Base-by-base conservation (phyloP, 2,888 invertebrate species). In the Esperia sulphurella region DNA sequence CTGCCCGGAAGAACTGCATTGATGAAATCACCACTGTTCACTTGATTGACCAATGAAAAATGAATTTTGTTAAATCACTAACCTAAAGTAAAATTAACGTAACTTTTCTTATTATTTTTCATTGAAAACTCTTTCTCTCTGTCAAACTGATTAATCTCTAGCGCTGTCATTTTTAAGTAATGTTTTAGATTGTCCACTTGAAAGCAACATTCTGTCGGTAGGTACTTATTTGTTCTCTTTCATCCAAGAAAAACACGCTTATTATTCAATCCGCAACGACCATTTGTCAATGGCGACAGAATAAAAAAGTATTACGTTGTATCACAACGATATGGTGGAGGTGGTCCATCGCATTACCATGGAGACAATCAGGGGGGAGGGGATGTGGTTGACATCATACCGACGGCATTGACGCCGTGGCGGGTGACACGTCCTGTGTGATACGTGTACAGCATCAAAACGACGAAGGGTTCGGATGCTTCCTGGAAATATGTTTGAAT, bases 351-450 rank as follows among this genome's bases (percentile, higher is more conserved):
- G 57, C 59, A 79, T 79, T 81, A 80, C 71, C 78, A 82, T 83
- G 35, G 69, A 68, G 66, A 78, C 79, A 74, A 81, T 81, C 75
- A 76, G 68, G 41, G 57, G 53, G 63, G 31, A 8, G 62, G 57
- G 43, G 14, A 68, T 68, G 65, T 65, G 70, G 75, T 77, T 79
- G 79, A 77, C 82, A 79, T 79, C 76, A 75, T 63, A 59, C 64
- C 54, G 48, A 49, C 59, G 63, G 65, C 64, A 70, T 66, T 64
- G 73, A 71, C 72, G 70, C 70, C 70, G 66, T 71, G 70, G 62
- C 69, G 61, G 70, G 63, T 62, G 65, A 80, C 80, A 81, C 83
- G 81, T 84, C 81, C 85, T 76, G 81, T 63, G 48, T 44, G 49
- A 53, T 62, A 82, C 85, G 87, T 84, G 85, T 54, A 48, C 49